Percentiles rank a stretch among this genome's conserved stretches.
These are phyloP conservation scores for Proteles cristata DNA, from an alignment of 2,113 vertebrate species.

Conservation along the genomic window DNA sequence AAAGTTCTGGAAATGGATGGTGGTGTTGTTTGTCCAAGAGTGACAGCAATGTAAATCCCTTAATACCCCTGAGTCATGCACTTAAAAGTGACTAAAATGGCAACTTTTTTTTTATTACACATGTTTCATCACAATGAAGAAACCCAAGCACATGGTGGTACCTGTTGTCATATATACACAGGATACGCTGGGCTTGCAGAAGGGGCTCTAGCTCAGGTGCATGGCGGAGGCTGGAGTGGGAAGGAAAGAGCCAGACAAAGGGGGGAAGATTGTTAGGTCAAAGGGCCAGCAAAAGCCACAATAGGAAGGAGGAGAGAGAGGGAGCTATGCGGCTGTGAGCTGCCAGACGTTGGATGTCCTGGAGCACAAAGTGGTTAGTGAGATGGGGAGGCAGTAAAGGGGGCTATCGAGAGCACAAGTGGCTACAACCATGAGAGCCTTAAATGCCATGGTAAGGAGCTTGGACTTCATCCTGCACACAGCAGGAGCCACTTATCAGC, in stretches of 20 bases:
- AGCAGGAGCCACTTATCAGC: neutral
- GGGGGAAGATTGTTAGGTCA: too few species aligned
- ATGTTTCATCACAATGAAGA: neutral
- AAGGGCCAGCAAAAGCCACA: neutral
- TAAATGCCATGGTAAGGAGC: neutral
- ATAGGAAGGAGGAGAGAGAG: neutral
- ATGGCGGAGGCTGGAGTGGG: neutral
- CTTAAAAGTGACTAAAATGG: neutral
- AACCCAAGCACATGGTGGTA: neutral
- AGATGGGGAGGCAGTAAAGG: neutral
- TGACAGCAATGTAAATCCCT: too few species aligned
- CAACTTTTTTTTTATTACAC: rapidly evolving
- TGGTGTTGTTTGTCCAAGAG: neutral
- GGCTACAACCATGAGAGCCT: neutral
- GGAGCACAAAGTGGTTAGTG: neutral
- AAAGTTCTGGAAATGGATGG: neutral
- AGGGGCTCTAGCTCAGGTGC: neutral
- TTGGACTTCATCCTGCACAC: neutral
- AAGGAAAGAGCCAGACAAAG: neutral
- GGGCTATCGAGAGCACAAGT: rapidly evolving
- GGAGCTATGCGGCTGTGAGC: rapidly evolving
- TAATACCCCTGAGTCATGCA: rapidly evolving
- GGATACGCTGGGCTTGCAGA: neutral
- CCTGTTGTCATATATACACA: neutral
- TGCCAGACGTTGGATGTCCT: rapidly evolving